Evolutionary conservation across 2,113 vertebrate species (phyloP).

Genomic region (Excalfactoria chinensis): DNA sequence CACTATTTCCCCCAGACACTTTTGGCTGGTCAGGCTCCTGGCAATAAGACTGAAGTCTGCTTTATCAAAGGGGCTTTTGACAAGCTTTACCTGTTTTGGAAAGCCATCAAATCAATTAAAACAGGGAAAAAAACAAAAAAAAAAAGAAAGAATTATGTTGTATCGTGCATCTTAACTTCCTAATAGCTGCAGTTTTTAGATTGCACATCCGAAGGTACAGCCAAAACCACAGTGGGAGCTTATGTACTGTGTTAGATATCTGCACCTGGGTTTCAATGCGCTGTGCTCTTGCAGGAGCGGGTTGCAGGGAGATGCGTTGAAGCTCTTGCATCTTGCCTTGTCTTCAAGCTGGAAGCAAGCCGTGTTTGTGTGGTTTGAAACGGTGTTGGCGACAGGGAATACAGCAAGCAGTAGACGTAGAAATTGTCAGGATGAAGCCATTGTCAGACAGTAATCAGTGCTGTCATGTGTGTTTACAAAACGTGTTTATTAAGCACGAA

Average conservation of each 20-base stretch:
- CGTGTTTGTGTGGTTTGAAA: accelerated
- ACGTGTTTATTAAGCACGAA: slow-evolving; percentile 8
- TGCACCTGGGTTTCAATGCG: background rate
- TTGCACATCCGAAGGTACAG: background rate
- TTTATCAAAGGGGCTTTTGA: background rate
- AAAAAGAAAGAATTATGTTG: background rate
- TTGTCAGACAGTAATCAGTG: background rate
- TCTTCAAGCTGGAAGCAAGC: background rate
- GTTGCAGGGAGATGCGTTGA: background rate
- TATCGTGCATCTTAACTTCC: background rate
- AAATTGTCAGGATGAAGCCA: background rate
- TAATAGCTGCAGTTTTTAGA: background rate
- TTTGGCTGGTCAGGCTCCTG: background rate
- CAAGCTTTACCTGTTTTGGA: background rate
- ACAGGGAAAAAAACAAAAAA: no score
- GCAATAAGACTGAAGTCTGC: background rate
- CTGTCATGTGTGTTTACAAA: background rate
- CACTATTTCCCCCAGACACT: background rate
- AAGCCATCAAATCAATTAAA: background rate
- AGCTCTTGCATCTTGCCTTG: background rate
- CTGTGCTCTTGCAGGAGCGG: background rate
- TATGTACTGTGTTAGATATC: background rate
- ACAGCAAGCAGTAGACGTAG: background rate
- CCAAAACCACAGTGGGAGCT: background rate
- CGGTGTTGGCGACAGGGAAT: background rate